Evolutionary conservation across 2,888 invertebrate species (phyloP), one percentile per base, ranked within the genome.

Genomic region (Pollenia labialis): DNA sequence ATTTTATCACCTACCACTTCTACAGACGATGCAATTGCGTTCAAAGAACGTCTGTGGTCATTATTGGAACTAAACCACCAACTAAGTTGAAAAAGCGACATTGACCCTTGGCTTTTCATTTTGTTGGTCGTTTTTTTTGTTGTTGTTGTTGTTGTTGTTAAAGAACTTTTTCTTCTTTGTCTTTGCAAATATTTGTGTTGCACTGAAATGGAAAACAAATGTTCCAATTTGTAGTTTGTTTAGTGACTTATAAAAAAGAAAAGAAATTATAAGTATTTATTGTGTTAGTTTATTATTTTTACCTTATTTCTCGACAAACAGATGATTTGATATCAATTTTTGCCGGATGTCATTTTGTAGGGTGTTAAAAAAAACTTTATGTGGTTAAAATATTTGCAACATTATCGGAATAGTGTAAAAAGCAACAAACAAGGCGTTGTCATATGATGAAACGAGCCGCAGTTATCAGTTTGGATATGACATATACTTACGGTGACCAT

Each of bases 161-260:
- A 32, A 40, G 14, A 64, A 54, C 18, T 42, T 54, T 3, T 48
- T 16, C 12, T 32, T 14, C 12, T 32, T 14, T 62, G 0, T 0
- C 54, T 64, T 60, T 66, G 2, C 46, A 71, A 86, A 54, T 64
- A 60, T 81, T 77, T 82, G 44, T 18, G 1, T 76, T 75, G 6
- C 64, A 72, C 83, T 54, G 23, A 77, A 74, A 74, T 68, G 60
- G 58, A 72, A 84, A 86, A 76, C 76, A 74, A 85, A 85, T 85
- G 74, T 77, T 82, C 60, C 74, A 82, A 81, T 87, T 87, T 83
- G 75, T 81, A 66, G 52, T 77, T 66, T 18, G 40, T 62, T 40
- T 54, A 50, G 40, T 40, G 32, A 52, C 52, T 62, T 23, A 42
- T 10, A 66, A 50, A 80, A 44, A n/a, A 62, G 46, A 42, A 42